These are phyloP conservation scores for Naja naja DNA, from an alignment of 2,113 vertebrate genomes.

Conservation along the genomic window DNA sequence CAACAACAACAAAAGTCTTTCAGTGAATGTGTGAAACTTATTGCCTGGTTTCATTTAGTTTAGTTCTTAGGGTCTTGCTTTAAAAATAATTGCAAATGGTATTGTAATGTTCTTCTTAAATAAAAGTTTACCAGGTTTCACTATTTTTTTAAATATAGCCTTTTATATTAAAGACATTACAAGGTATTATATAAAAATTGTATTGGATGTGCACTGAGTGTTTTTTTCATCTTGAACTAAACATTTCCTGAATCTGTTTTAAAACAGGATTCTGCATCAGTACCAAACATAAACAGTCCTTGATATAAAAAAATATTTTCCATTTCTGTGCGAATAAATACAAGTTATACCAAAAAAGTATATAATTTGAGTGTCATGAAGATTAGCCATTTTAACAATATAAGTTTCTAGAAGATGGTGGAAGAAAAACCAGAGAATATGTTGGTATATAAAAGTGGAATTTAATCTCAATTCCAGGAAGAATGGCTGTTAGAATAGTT, in stretches of 20 bases:
- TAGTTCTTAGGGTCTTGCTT: constrained; percentile 62
- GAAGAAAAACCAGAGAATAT: constrained; percentile 33
- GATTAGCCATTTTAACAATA: constrained; percentile 20
- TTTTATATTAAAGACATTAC: constrained; percentile 52
- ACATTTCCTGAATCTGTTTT: constrained; percentile 36
- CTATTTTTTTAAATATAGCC: constrained; percentile 49
- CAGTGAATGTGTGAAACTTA: constrained; percentile 38
- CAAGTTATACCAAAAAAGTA: constrained; percentile 49
- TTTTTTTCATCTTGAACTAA: constrained; percentile 27
- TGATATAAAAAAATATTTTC: constrained; percentile 42
- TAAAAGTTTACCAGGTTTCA: constrained; percentile 55
- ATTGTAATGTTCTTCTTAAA: constrained; percentile 58
- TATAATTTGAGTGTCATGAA: constrained; percentile 60
- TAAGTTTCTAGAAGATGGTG: constrained; percentile 24
- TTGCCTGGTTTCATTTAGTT: constrained; percentile 52
- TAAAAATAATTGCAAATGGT: constrained; percentile 53
- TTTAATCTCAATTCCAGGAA: background rate
- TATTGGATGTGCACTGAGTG: constrained; percentile 37
- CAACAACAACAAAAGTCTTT: constrained; percentile 37
- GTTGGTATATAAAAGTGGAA: background rate
- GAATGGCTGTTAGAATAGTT: background rate
- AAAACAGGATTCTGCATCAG: constrained; percentile 50
- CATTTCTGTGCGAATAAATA: constrained; percentile 47
- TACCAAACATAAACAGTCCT: constrained; percentile 40
- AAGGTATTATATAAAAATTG: constrained; percentile 55